phyloP scores from a whole-genome alignment of 2,113 vertebrate species.

The Arothron firmamentum region DNA sequence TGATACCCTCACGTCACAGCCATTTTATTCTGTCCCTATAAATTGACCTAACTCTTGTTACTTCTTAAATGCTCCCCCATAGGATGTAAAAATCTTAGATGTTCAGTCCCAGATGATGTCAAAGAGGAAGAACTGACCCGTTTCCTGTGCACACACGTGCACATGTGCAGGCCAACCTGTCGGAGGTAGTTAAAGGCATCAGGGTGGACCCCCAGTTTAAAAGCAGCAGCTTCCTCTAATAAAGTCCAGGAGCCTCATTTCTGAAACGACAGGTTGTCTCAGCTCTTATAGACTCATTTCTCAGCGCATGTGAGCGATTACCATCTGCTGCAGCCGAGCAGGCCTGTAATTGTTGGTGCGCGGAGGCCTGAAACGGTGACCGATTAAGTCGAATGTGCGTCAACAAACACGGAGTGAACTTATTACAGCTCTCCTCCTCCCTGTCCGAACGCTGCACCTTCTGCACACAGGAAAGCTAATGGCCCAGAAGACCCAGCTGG shows the following conservation, averaged over 20 bases:
- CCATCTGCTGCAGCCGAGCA: constrained; percentile 15
- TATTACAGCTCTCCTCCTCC: constrained; percentile 22
- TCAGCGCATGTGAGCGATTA: constrained; percentile 45
- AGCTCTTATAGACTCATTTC: constrained; percentile 30
- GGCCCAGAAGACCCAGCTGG: constrained; percentile 40
- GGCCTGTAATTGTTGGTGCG: constrained; percentile 52
- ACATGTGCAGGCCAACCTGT: too few species aligned
- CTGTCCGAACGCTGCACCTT: constrained; percentile 38
- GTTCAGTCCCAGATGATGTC: too few species aligned
- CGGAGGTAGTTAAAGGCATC: too few species aligned
- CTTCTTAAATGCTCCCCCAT: too few species aligned
- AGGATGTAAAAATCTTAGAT: too few species aligned
- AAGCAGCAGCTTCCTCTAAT: constrained; percentile 13
- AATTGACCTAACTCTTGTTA: too few species aligned
- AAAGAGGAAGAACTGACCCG: too few species aligned
- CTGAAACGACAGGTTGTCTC: constrained; percentile 18
- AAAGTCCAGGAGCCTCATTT: constrained; percentile 21
- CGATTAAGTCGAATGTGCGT: constrained; percentile 56
- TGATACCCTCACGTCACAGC: background rate
- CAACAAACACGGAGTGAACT: constrained; percentile 29
- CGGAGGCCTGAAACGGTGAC: constrained; percentile 39
- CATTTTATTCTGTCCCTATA: too few species aligned
- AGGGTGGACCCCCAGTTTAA: background rate
- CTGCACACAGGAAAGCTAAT: constrained; percentile 34
- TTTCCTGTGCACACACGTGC: too few species aligned